These are phyloP conservation scores for Drosophila saltans DNA, from an alignment of 1,140 invertebrate species.

Conservation along the genomic window DNA sequence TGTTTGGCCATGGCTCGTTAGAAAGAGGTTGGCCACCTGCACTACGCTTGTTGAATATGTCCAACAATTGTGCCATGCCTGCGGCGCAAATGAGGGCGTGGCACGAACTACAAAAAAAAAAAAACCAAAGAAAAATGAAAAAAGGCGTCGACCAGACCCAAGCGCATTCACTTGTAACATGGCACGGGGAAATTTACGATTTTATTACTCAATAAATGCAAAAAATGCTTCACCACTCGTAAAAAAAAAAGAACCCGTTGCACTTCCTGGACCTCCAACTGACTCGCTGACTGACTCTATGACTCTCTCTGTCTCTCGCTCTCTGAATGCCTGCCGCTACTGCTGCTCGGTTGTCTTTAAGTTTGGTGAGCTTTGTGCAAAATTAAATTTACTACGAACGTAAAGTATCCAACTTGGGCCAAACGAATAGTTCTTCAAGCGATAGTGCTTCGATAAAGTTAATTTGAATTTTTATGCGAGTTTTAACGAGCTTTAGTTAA, in stretches of 20 bases:
- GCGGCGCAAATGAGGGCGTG: slow-evolving; percentile 23
- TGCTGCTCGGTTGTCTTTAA: slow-evolving; percentile 4
- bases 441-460: too few species aligned
- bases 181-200: slow-evolving; percentile 74
- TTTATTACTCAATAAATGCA: slow-evolving; percentile 82
- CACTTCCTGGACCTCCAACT: slow-evolving; percentile 9
- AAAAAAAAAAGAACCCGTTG: slow-evolving; percentile 32
- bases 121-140: neutral
- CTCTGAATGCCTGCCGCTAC: slow-evolving; percentile 13
- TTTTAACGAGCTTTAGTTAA: too few species aligned
- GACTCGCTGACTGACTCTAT: slow-evolving; percentile 1
- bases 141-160: slow-evolving; percentile 11
- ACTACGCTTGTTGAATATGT: slow-evolving; percentile 70
- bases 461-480: too few species aligned
- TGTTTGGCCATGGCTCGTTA: slow-evolving; percentile 39
- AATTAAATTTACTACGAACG: slow-evolving; percentile 24
- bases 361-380: slow-evolving; percentile 4
- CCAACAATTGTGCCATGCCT: slow-evolving; percentile 66
- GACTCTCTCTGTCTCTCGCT: neutral
- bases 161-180: slow-evolving; percentile 60
- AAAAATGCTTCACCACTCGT: slow-evolving; percentile 67
- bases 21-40: slow-evolving; percentile 31
- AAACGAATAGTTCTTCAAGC: neutral
- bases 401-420: slow-evolving; percentile 5
- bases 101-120: neutral